Evolutionary conservation across 2,113 vertebrate species (phyloP).

Genomic region (Pterocles orientalis): DNA sequence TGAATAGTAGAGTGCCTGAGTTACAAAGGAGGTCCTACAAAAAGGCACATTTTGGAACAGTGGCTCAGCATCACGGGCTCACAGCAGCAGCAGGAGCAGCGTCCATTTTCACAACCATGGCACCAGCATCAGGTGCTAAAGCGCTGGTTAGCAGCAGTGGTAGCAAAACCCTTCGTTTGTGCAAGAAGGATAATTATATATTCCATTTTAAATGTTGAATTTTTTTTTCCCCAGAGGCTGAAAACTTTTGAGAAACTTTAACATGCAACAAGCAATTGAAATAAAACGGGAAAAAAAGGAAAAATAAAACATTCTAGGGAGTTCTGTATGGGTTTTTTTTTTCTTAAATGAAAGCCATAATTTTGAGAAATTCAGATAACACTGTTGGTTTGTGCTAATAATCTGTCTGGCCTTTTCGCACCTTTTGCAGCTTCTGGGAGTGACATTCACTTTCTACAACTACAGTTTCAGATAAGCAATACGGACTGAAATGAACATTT

Average conservation of each 20-base stretch:
- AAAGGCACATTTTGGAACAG: background rate
- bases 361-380: background rate
- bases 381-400: background rate
- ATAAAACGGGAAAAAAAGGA: background rate
- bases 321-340: background rate
- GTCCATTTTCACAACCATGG: accelerated
- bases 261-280: background rate
- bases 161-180: background rate
- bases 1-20: background rate
- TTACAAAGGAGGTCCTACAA: background rate
- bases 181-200: background rate
- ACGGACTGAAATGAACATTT: background rate
- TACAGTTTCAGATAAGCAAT: background rate
- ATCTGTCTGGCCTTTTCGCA: background rate
- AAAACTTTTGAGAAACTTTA: background rate
- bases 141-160: background rate
- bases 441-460: background rate
- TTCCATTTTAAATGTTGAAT: background rate
- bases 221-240: background rate
- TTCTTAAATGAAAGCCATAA: background rate
- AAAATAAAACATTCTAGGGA: background rate
- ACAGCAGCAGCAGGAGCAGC: background rate
- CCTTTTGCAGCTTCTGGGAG: background rate
- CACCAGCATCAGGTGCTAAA: background rate
- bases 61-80: background rate